These are phyloP conservation scores for Heterodera schachtii DNA, from an alignment of 1,140 invertebrate genomes.

Conservation along the genomic window DNA sequence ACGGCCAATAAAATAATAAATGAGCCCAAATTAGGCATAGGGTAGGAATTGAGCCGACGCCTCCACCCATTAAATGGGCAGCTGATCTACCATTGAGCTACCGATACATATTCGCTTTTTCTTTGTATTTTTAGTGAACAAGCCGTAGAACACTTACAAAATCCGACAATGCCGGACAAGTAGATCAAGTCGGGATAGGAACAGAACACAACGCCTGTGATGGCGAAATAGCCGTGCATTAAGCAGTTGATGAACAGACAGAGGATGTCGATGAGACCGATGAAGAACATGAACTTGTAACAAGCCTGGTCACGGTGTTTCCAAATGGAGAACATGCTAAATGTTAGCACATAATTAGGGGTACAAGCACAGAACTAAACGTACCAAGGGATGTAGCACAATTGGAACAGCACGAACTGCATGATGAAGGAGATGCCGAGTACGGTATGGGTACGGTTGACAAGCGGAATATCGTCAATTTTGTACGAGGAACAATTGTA, in stretches of 20 bases:
- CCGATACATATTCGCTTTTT: too few species aligned
- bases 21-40: too few species aligned
- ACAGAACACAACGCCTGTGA: constrained; percentile 30
- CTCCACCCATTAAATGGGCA: too few species aligned
- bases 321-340: constrained; percentile 19
- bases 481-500: constrained; percentile 28
- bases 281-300: constrained; percentile 35
- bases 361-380: too few species aligned
- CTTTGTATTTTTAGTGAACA: too few species aligned
- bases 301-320: constrained; percentile 25
- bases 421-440: constrained; percentile 17
- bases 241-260: constrained; percentile 20
- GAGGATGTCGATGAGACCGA: constrained; percentile 29
- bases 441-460: not conserved
- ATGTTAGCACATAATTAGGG: not conserved
- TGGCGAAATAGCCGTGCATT: constrained; percentile 29
- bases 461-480: constrained; percentile 26
- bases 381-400: not conserved
- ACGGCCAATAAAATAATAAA: too few species aligned
- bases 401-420: constrained; percentile 23
- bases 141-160: not conserved
- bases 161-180: constrained; percentile 20
- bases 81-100: too few species aligned
- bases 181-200: constrained; percentile 28
- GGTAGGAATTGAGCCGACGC: too few species aligned